phyloP scores from a whole-genome alignment of 2,113 vertebrate species.

The Brachirus orientalis region DNA sequence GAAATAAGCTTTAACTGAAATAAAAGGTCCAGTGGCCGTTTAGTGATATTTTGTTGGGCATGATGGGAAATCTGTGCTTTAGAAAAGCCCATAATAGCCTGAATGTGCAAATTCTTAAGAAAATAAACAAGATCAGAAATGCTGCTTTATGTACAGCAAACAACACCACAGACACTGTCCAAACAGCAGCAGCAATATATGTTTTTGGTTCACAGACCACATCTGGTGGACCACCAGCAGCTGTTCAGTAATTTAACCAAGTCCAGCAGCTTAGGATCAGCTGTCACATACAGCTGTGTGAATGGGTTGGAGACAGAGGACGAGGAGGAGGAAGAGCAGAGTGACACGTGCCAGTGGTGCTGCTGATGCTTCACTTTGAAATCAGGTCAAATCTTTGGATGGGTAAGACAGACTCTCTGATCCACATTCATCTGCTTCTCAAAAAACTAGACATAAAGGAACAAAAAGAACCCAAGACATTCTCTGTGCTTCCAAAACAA shows the following conservation, averaged over 20 bases:
- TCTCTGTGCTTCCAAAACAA: conserved; percentile 21
- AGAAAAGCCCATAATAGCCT: no score
- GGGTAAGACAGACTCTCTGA: conserved; percentile 28
- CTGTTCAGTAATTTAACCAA: conserved; percentile 59
- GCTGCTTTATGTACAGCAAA: conserved; percentile 4
- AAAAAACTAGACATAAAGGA: conserved; percentile 48
- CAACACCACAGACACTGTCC: not conserved
- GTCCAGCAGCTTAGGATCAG: conserved; percentile 67
- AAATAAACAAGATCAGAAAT: not conserved
- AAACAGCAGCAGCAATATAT: conserved; percentile 24
- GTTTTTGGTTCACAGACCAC: conserved; percentile 54
- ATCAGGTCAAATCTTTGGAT: conserved; percentile 74
- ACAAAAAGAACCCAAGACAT: conserved; percentile 7
- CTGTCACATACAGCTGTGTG: conserved; percentile 39
- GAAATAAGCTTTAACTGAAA: not conserved
- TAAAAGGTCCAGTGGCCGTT: no score
- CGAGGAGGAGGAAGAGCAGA: conserved; percentile 37
- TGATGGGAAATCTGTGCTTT: no score
- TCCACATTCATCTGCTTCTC: conserved; percentile 18
- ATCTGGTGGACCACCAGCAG: conserved; percentile 66
- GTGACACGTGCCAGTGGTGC: conserved; percentile 61
- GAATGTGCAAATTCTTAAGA: not conserved
- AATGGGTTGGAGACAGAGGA: conserved; percentile 23
- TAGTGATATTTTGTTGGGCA: no score
- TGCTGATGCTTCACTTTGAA: conserved; percentile 66